Base-by-base conservation (phyloP, 2,113 vertebrate genomes). In the Chionomys nivalis region DNA sequence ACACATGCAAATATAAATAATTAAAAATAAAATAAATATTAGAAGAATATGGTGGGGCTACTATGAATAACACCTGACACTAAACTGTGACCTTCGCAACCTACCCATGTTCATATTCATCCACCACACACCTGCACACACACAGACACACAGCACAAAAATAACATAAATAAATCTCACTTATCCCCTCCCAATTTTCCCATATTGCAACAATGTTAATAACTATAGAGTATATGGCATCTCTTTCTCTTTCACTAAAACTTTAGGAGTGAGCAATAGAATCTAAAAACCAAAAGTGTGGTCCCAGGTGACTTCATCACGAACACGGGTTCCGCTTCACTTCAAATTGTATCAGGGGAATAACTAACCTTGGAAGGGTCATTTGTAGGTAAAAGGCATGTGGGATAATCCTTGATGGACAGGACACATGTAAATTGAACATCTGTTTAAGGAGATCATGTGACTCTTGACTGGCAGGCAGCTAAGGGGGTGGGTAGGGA, bases 391-490 rank as follows among this genome's bases (percentile, higher is more conserved):
- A 58, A 88, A 47, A 65, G 4, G 31, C 76, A 28, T 16, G 21
- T 55, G 58, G 92, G 81, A 49, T 33, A 36, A 72, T 88, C 88
- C 17, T 7, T 7, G 55, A 21, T 39, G 36, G 65, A 52, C 44
- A 47, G 44, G 66, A n/a, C 86, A 76, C 31, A 5, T 86, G 85
- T 17, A 33, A 75, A 86, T 66, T 81, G 72, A 88, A 33, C 19
- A 72, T 88, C 81, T 90, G 79, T 88, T 87, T 79, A 72, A 91
- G 92, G 42, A 36, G 65, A 90, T 92, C 95, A n/a, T 91, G 77
- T 89, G 93, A 55, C 65, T 42, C 63, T 78, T 86, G 73, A 92
- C 77, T 86, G 93, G 78, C 96, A 96, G 91, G 36, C 76, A 12
- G 39, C 52, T 89, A 91, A 96, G 65, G 42, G 61, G 61, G 55